Base-by-base conservation (phyloP, 1,140 invertebrate species). In the Hycleus cichorii region DNA sequence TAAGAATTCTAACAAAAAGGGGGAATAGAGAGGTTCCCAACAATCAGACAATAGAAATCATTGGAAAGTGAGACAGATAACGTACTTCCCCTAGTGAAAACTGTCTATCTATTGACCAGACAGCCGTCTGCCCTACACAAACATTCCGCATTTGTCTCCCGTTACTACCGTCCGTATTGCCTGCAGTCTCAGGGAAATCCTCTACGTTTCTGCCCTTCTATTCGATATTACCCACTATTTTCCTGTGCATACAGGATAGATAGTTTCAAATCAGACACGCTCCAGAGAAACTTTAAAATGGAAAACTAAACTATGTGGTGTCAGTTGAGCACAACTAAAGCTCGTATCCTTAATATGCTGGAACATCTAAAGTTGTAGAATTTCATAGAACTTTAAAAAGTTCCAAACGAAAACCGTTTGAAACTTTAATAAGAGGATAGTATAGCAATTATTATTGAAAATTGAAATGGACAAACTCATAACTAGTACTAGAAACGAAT, bases 201-300 rank as follows among this genome's bases (percentile, higher is more conserved):
- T 26, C 39, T 26, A 40, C 39, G 9, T 38, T 7, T 51, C 49
- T 11, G 12, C 49, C 49, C 42, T 40, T 24, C 39, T 40, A 18
- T 24, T 38, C 49, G 25, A n/a, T 40, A 40, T 7, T 32, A 32
- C 32, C 32, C 32, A 32, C 32, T 32, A 4, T 32, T 32, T 32
- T 7, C 1, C 7, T 32, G 32, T 32, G 42, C 24, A 40, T 12
- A 51, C n/a, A 9, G 42, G 39, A 7, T 32, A 32, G 32, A 32
- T 32, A 32, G 32, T 32, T 32, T 32, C 32, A 32, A 57, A 27
- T 57, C 55, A 57, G 57, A 59, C 49, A 53, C 49, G 50, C 49
- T 52, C 44, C 49, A 25, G 27, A 25, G 57, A 39, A 52, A 59
- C 49, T 59, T 53, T 59, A 53, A 59, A 53, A 59, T 53, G 32